phyloP scores from a whole-genome alignment of 53 echinoderm and acorn worm species.

The Paelopatides confundens region DNA sequence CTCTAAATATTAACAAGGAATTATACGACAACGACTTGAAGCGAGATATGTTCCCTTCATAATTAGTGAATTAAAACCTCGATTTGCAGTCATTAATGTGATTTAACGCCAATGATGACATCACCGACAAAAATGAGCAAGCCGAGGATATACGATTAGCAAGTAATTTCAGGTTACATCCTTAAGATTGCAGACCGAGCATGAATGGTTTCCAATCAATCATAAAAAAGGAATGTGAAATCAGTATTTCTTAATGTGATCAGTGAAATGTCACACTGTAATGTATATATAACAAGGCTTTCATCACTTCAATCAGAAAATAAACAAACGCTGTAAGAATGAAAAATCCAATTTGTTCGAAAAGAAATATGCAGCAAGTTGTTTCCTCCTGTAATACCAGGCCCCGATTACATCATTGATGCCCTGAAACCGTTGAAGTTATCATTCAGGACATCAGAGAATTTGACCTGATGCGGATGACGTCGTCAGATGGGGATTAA shows the following conservation, averaged over 20 bases:
- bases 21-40: neutral
- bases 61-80: neutral
- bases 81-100: neutral
- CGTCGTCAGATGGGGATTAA: too few relatives aligned
- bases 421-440: too few relatives aligned
- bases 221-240: neutral
- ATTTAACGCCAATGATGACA: constrained; percentile 3
- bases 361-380: neutral
- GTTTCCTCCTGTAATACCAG: too few relatives aligned
- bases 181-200: neutral
- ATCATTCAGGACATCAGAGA: too few relatives aligned
- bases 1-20: neutral
- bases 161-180: neutral
- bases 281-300: neutral
- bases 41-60: neutral
- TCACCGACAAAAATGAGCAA: neutral
- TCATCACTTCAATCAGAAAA: neutral
- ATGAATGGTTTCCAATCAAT: neutral
- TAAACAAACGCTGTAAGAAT: neutral
- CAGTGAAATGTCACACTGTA: neutral
- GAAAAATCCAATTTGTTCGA: neutral
- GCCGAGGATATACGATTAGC: neutral
- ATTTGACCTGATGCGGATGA: too few relatives aligned
- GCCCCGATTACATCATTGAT: too few relatives aligned
- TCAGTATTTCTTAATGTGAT: neutral